Base-by-base conservation (phyloP, 2,888 invertebrate species). In the Tortrix viridana region DNA sequence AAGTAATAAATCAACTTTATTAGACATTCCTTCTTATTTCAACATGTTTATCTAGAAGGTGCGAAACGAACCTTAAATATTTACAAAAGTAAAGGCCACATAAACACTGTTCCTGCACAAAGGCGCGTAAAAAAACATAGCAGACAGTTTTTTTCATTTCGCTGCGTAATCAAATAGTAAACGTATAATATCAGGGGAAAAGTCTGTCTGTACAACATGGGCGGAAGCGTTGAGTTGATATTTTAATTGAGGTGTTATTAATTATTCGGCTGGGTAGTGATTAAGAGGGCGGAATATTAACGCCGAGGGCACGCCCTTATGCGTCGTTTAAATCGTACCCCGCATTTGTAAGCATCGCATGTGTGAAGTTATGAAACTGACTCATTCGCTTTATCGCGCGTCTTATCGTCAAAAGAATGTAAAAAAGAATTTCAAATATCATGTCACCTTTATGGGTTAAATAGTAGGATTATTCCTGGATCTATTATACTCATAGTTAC, bases 231-330 rank as follows among this genome's bases (percentile, higher is more conserved):
- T 82, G 82, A 80, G 84, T 84, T 84, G 86, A 88, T 89, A 84
- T 86, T 88, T 86, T 88, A 89, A 89, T 89, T 87, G 85, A 86
- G 82, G 82, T 82, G 86, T 85, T 87, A 88, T 88, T 89, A 88
- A 88, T 89, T 88, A 89, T 87, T 83, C 79, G 79, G 74, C 74
- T 79, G 81, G 77, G 83, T 84, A 81, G 84, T 85, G 81, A 85
- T 89, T 86, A 86, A 86, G 81, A 84, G 87, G 89, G 88, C 86
- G 87, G 86, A 84, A 85, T 86, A 85, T 86, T 84, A 76, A 57
- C 75, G 71, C 71, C 62, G 72, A 78, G 74, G 82, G 77, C 78
- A 84, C 86, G 86, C 88, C 88, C 82, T 82, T 79, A 72, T 75
- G 73, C 74, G 80, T 75, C 71, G 75, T 76, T 72, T 80, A 76